Percentiles rank a stretch among this genome's conserved stretches.
phyloP scores from a whole-genome alignment of 2,797 vertebrate genomes.

The Micropoecilia bifurca region DNA sequence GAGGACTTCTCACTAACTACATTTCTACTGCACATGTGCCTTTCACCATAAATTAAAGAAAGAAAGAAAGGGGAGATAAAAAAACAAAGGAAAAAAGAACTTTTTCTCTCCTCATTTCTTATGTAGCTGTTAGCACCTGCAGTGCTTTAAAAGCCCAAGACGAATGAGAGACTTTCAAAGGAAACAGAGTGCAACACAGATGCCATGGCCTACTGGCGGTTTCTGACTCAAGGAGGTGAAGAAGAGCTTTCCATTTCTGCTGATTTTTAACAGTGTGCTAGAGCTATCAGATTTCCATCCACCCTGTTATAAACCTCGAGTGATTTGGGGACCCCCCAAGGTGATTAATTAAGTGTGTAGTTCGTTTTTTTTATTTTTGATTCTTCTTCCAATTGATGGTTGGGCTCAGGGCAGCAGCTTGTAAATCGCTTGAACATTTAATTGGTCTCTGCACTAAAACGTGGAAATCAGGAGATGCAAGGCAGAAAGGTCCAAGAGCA shows the following conservation, averaged over 20 bases:
- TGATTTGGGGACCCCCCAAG: constrained; percentile 32
- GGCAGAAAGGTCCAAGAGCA: constrained; percentile 11
- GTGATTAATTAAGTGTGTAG: constrained; percentile 56
- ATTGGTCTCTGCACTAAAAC: constrained; percentile 54
- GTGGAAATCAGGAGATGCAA: constrained; percentile 28
- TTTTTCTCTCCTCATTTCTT: constrained; percentile 11
- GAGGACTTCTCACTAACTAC: background rate
- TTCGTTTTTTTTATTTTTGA: background rate
- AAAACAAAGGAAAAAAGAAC: constrained; percentile 40
- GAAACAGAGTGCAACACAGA: constrained; percentile 45
- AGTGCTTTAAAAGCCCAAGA: constrained; percentile 42
- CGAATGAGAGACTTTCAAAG: constrained; percentile 49
- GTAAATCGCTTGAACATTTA: constrained; percentile 65
- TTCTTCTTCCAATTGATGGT: background rate
- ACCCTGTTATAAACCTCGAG: constrained; percentile 9
- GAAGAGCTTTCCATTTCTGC: constrained; percentile 1
- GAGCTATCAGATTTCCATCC: constrained; percentile 10
- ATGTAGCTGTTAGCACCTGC: constrained; percentile 39
- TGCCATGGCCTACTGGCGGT: constrained; percentile 47
- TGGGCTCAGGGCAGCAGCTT: constrained; percentile 31
- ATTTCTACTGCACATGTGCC: background rate
- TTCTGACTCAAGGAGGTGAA: background rate
- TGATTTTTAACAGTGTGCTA: constrained; percentile 14
- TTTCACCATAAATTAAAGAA: constrained; percentile 21
- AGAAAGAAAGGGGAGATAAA: constrained; percentile 24